A percentile compares a stretch with the other conserved stretches of the same genome.
Evolutionary conservation across 1,140 invertebrate species (phyloP).

Genomic region (Neocloeon triangulifer): DNA sequence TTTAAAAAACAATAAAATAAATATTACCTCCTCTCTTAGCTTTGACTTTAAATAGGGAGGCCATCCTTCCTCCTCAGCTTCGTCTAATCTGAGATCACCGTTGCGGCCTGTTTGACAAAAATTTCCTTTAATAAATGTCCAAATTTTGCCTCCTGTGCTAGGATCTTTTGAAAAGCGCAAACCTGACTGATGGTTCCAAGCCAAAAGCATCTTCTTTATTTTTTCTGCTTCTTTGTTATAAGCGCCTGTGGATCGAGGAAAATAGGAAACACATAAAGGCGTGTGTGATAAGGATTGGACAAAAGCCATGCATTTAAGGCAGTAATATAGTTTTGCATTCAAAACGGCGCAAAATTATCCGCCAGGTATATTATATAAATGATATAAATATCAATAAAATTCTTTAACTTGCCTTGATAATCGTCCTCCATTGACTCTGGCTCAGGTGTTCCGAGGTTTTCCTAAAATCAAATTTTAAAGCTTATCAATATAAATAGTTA

Average conservation of each 20-base stretch:
- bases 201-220: slow-evolving; percentile 61
- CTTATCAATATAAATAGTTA: no score
- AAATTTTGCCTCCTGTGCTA: no score
- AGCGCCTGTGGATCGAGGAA: slow-evolving; percentile 16
- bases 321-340: no score
- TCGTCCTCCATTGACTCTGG: slow-evolving; percentile 44
- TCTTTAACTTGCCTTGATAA: no score
- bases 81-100: not conserved
- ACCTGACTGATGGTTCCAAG: slow-evolving; percentile 60
- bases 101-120: not conserved
- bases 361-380: no score
- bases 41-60: no score
- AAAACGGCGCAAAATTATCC: no score
- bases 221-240: slow-evolving; percentile 51
- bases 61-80: no score
- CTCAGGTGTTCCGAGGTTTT: slow-evolving; percentile 40
- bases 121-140: no score
- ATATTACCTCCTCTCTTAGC: no score
- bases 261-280: slow-evolving; percentile 5
- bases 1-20: not conserved
- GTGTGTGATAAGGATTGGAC: slow-evolving; percentile 4
- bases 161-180: no score
- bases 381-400: no score
- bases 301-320: slow-evolving; percentile 8
- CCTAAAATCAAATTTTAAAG: slow-evolving; percentile 41